Conservation (phyloP, 2,888 invertebrate genomes). For the Drosophila quinaria region DNA sequence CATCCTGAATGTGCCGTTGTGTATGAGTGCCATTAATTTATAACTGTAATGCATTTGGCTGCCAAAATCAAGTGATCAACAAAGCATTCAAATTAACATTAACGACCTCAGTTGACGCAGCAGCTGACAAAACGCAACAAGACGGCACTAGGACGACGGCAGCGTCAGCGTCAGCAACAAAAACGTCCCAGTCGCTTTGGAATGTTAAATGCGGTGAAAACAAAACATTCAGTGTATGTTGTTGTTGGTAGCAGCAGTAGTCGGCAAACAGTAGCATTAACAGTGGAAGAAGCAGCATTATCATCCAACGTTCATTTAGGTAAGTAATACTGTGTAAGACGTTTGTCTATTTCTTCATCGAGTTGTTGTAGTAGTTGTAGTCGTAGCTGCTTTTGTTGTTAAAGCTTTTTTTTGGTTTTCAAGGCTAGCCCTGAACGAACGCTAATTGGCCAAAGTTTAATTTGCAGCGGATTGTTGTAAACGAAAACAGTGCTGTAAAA, state of each 20-base stretch:
- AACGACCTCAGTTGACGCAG: slow-evolving; percentile 33
- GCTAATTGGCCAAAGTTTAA: slow-evolving; percentile 50
- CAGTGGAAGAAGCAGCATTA: slow-evolving; percentile 70
- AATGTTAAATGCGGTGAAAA: slow-evolving; percentile 86
- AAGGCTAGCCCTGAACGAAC: slow-evolving; percentile 46
- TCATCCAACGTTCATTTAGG: slow-evolving; percentile 78
- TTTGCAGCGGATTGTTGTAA: slow-evolving; percentile 58
- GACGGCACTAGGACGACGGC: slow-evolving; percentile 50
- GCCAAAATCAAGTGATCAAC: slow-evolving; percentile 28
- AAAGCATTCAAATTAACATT: slow-evolving; percentile 31
- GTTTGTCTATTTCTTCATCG: slow-evolving; percentile 7
- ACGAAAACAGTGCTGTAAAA: slow-evolving; percentile 57
- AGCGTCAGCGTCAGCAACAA: slow-evolving; percentile 41
- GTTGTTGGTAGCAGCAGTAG: slow-evolving; percentile 81
- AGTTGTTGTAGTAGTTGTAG: not conserved
- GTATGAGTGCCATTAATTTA: slow-evolving; percentile 53
- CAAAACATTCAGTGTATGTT: slow-evolving; percentile 84
- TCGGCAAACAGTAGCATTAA: slow-evolving; percentile 73
- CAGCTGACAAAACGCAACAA: slow-evolving; percentile 29
- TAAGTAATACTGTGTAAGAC: slow-evolving; percentile 40
- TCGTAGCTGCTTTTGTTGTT: slow-evolving; percentile 8
- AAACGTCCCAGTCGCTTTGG: slow-evolving; percentile 81
- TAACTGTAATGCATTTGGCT: slow-evolving; percentile 40
- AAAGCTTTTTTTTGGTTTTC: slow-evolving; percentile 41
- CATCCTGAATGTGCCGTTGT: slow-evolving; percentile 49